These are phyloP conservation scores for Polyergus mexicanus DNA, from an alignment of 1,140 invertebrate genomes.

Conservation along the genomic window DNA sequence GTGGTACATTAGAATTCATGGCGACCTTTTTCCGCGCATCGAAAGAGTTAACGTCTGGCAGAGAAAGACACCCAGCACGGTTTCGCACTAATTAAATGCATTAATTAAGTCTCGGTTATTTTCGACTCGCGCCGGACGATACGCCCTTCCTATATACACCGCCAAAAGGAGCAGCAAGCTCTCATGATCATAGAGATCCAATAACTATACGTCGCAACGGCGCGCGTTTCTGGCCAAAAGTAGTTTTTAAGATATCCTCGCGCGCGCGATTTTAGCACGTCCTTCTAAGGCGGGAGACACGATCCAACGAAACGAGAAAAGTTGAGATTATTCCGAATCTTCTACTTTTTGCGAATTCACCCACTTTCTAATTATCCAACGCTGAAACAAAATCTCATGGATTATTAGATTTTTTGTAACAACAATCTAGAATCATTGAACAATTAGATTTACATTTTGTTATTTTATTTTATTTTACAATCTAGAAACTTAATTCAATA, in stretches of 20 bases:
- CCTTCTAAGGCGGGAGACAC: neutral
- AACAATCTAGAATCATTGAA: neutral
- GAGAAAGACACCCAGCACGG: constrained; percentile 12
- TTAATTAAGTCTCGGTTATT: constrained; percentile 56
- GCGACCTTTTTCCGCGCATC: neutral
- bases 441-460: neutral
- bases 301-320: constrained; percentile 34
- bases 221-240: constrained; percentile 19
- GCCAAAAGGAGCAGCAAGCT: constrained; percentile 8
- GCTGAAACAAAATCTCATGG: constrained; percentile 6
- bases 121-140: constrained; percentile 26
- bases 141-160: constrained; percentile 19
- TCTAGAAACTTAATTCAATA: neutral
- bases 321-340: neutral
- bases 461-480: neutral
- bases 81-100: constrained; percentile 13
- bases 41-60: neutral
- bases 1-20: neutral
- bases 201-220: constrained; percentile 12
- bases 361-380: neutral
- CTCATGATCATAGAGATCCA: neutral
- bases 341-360: neutral
- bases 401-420: constrained; percentile 17
- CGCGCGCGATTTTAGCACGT: constrained; percentile 6
- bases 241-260: constrained; percentile 34